Evolutionary conservation across 2,888 invertebrate genomes (phyloP), one percentile per base, ranked within the genome.

Genomic region (Dryomyza anilis): DNA sequence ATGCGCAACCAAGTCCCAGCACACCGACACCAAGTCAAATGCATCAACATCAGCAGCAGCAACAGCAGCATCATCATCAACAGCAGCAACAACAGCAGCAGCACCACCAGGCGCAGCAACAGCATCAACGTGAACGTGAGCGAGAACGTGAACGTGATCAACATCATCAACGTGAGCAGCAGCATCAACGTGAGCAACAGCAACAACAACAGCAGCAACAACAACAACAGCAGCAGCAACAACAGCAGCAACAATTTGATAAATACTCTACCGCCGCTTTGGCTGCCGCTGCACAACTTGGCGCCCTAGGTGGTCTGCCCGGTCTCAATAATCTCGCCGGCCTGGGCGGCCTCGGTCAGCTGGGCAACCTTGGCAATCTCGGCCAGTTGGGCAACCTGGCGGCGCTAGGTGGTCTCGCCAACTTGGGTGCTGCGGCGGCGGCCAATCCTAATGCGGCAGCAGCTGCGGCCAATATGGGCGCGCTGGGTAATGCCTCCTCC

Each of bases 361-460:
- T n/a, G n/a, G 72, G 73, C 19, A 76, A 75, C 67, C 67, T 78
- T 39, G 74, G 75, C 6, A 76, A 74, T 73, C 73, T 82, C 67
- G 80, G 79, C 16, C 82, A 81, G 69, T 67, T 82, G 69, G 75
- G 77, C 45, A 81, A 80, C 71, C 72, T 82, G 67, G 79, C 82
- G 12, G 80, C 78, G 25, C 72, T 82, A 27, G 78, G 77, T 3
- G 76, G 77, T 10, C 61, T 81, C 43, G 75, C 78, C 3, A 81
- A 78, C 68, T 73, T 81, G 60, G 76, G 77, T 19, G 81, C 78
- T 62, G 76, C 80, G 10, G 74, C 85, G 63, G 84, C 86, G 68
- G 83, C 85, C 66, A 83, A 84, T 68, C 88, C 89, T 10, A 91
- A 91, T 57, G 89, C 92, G 39, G 73, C 77, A 45, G 70, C 85